Evolutionary conservation across 2,797 vertebrate genomes (phyloP).

Genomic region (Takifugu ocellatus): DNA sequence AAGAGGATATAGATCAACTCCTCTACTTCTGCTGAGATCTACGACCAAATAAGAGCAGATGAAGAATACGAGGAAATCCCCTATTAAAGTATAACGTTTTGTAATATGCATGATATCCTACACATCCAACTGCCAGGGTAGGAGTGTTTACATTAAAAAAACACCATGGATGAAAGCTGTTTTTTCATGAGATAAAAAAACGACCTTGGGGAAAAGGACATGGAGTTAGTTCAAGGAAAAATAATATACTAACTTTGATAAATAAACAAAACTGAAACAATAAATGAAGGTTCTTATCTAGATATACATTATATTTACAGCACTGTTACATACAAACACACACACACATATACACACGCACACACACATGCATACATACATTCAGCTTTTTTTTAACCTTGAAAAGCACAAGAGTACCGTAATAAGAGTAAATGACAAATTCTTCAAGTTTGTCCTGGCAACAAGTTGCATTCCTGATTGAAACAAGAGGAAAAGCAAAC

Average conservation of each 20-base stretch:
- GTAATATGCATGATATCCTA: constrained; percentile 12
- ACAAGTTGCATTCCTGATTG: too few relatives aligned
- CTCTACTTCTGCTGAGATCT: constrained; percentile 16
- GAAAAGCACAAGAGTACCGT: too few relatives aligned
- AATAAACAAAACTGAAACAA: constrained; percentile 45
- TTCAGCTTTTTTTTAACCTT: too few relatives aligned
- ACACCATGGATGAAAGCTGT: constrained; percentile 26
- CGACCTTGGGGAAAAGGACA: constrained; percentile 42
- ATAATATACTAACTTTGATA: constrained; percentile 54
- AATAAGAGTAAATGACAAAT: too few relatives aligned
- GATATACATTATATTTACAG: too few relatives aligned
- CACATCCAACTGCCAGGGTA: constrained; percentile 23
- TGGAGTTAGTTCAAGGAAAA: constrained; percentile 48
- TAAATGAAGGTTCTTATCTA: too few relatives aligned
- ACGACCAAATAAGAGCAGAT: not conserved
- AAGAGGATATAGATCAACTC: constrained; percentile 61
- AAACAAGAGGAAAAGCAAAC: too few relatives aligned
- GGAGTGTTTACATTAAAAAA: constrained; percentile 43
- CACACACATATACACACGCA: too few relatives aligned
- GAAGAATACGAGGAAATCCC: not conserved
- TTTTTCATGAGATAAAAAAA: constrained; percentile 51
- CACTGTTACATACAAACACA: too few relatives aligned
- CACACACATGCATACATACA: too few relatives aligned
- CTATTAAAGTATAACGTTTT: constrained; percentile 5
- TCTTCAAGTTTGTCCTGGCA: too few relatives aligned